Conservation (phyloP, 2,113 vertebrate species). For the Gnathonemus longibarbis region DNA sequence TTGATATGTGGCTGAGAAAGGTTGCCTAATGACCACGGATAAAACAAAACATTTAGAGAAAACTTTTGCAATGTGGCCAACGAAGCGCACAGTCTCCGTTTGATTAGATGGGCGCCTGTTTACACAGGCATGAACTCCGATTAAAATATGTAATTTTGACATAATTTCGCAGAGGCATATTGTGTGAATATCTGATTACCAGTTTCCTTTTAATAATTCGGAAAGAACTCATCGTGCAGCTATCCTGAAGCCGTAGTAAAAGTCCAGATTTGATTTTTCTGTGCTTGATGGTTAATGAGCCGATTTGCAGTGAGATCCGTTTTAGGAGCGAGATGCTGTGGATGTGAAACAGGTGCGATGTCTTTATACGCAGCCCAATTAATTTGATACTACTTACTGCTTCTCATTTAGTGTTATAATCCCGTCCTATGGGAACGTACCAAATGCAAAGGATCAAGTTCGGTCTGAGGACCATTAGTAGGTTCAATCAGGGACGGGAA, state of each 20-base stretch:
- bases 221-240: neutral
- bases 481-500: neutral
- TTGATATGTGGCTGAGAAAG: neutral
- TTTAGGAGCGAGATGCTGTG: neutral
- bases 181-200: neutral
- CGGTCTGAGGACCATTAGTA: neutral
- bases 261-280: neutral
- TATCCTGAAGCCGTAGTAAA: neutral
- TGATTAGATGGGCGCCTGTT: neutral
- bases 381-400: neutral
- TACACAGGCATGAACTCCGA: neutral
- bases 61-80: neutral
- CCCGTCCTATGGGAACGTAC: neutral
- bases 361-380: neutral
- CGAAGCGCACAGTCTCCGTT: neutral
- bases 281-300: neutral
- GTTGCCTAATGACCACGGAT: neutral
- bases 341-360: neutral
- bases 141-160: neutral
- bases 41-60: neutral
- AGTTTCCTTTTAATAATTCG: neutral
- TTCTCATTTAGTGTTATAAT: neutral
- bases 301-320: neutral
- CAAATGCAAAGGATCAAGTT: neutral
- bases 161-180: neutral